A percentile compares a stretch with the other conserved stretches of the same genome.
Evolutionary conservation across 2,113 vertebrate genomes (phyloP).

Genomic region (Cepphus grylle): DNA sequence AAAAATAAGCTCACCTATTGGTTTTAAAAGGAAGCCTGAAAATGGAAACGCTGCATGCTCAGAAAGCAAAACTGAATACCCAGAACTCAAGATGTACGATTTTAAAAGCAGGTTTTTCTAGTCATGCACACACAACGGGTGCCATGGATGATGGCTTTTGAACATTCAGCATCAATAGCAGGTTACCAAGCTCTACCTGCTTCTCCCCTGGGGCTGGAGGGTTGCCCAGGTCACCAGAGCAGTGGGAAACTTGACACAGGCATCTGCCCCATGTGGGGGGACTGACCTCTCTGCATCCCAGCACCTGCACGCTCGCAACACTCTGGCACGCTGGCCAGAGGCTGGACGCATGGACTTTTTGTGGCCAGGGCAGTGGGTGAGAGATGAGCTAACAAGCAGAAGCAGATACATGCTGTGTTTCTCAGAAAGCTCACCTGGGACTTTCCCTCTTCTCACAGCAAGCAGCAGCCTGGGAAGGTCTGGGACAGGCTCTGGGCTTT

Average conservation of each 20-base stretch:
- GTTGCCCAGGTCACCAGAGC: neutral
- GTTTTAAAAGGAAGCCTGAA: neutral
- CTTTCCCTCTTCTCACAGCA: neutral
- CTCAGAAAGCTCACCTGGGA: neutral
- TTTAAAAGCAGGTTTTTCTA: neutral
- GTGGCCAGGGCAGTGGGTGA: neutral
- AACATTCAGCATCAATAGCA: neutral
- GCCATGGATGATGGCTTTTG: neutral
- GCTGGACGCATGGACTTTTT: neutral
- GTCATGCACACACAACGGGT: neutral
- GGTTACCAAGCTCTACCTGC: neutral
- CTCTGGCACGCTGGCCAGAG: rapidly evolving
- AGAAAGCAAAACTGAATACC: neutral
- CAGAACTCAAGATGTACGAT: neutral
- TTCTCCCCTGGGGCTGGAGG: neutral
- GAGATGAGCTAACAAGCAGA: neutral
- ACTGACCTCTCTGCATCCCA: neutral
- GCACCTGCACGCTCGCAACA: neutral
- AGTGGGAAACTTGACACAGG: neutral
- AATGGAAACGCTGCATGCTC: neutral
- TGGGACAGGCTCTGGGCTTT: neutral
- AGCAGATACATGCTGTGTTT: neutral
- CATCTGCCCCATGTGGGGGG: rapidly evolving
- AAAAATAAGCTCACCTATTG: neutral
- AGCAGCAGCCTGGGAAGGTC: neutral